Conservation (phyloP, 1,140 invertebrate species). For the Sminthurides bifidus region DNA sequence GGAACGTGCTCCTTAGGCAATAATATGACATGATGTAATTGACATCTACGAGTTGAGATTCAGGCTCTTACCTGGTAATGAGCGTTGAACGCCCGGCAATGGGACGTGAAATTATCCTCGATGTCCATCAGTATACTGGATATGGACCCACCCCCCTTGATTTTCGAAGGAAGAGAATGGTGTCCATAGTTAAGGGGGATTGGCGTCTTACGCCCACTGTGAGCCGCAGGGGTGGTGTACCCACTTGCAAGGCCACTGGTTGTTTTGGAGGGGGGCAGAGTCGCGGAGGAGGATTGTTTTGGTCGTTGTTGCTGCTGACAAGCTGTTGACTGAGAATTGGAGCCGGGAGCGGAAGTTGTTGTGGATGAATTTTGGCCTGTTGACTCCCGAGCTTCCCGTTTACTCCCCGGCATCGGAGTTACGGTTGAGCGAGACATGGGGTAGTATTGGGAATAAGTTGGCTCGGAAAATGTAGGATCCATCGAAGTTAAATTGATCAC, state of each 20-base stretch:
- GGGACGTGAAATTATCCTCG: slow-evolving; percentile 50
- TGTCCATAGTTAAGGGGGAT: slow-evolving; percentile 13
- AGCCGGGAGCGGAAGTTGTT: no score
- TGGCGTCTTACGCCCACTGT: slow-evolving; percentile 28
- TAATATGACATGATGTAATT: no score
- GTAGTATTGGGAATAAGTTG: slow-evolving; percentile 31
- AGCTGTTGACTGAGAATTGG: not conserved
- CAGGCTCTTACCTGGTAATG: slow-evolving; percentile 47
- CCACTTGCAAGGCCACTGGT: not conserved
- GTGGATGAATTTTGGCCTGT: no score
- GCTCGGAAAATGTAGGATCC: slow-evolving; percentile 29
- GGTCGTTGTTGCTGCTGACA: not conserved
- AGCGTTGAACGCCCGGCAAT: slow-evolving; percentile 51
- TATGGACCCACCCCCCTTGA: slow-evolving; percentile 37
- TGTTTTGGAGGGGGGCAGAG: slow-evolving; percentile 21
- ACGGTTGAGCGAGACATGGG: slow-evolving; percentile 30
- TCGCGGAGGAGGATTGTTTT: not conserved
- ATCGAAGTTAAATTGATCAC: slow-evolving; percentile 26
- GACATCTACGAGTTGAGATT: no score
- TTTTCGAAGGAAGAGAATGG: slow-evolving; percentile 31
- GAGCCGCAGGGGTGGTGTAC: slow-evolving; percentile 23
- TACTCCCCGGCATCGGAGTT: slow-evolving; percentile 20
- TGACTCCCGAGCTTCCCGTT: no score
- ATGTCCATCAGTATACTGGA: slow-evolving; percentile 27
- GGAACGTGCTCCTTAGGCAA: no score